These are phyloP conservation scores for Heptranchias perlo DNA, from an alignment of 2,113 vertebrate genomes.

Conservation along the genomic window DNA sequence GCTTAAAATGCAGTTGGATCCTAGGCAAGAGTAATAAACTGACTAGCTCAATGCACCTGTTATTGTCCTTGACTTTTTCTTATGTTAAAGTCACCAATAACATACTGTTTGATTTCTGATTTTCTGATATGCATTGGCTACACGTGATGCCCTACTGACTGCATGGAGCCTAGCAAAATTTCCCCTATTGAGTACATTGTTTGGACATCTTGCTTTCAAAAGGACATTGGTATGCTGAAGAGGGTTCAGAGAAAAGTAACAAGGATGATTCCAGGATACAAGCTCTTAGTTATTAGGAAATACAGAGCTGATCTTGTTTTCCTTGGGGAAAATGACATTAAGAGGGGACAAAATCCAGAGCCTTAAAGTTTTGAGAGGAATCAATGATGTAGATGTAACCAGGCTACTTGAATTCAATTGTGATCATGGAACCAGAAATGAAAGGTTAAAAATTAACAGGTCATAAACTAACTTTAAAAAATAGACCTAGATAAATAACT, in stretches of 20 bases:
- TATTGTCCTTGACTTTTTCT: background rate
- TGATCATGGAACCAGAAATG: background rate
- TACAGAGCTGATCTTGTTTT: background rate
- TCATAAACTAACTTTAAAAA: background rate
- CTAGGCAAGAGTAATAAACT: no score
- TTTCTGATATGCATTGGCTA: background rate
- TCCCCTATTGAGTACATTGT: background rate
- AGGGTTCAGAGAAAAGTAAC: background rate
- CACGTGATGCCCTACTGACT: background rate
- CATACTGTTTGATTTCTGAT: background rate
- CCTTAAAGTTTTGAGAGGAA: background rate
- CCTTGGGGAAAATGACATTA: background rate
- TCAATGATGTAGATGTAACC: background rate
- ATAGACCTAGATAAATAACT: background rate
- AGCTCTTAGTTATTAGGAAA: background rate
- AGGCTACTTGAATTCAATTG: background rate
- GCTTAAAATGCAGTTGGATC: no score
- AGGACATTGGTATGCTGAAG: background rate
- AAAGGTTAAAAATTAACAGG: background rate
- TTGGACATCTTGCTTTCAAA: background rate
- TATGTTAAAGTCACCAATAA: background rate
- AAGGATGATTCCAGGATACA: background rate
- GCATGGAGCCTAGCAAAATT: background rate
- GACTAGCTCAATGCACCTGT: background rate
- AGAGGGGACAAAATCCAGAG: background rate